Evolutionary conservation across 2,888 invertebrate genomes (phyloP).

Genomic region (Acleris laterana): DNA sequence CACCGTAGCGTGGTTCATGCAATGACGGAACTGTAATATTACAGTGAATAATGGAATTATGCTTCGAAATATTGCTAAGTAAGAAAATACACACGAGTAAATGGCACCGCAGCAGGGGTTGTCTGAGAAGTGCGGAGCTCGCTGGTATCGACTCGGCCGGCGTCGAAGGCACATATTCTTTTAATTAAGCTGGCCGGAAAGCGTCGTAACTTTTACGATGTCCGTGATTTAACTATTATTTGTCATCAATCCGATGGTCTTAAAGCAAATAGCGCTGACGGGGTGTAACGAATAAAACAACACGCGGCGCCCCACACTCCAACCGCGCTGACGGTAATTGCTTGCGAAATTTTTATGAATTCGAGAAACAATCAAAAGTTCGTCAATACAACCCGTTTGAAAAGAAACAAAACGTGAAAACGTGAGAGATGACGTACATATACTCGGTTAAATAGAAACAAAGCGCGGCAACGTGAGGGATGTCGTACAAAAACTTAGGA

Average conservation of each 20-base stretch:
- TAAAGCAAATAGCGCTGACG: slow-evolving; percentile 72
- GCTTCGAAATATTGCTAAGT: no score
- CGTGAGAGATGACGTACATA: background rate
- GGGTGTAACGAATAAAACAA: slow-evolving; percentile 57
- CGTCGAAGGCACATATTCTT: slow-evolving; percentile 77
- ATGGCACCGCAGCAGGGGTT: background rate
- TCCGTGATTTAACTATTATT: slow-evolving; percentile 83
- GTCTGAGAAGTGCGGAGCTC: slow-evolving; percentile 3
- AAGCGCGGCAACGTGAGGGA: no score
- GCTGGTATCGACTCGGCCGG: slow-evolving; percentile 39
- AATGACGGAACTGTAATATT: no score
- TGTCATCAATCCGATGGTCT: slow-evolving; percentile 82
- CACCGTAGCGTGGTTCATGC: no score
- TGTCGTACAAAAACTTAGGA: background rate
- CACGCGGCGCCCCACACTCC: slow-evolving; percentile 43
- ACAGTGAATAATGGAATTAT: no score
- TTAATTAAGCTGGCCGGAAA: slow-evolving; percentile 81
- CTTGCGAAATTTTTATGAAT: slow-evolving; percentile 17
- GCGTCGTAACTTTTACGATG: slow-evolving; percentile 80
- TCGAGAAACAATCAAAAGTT: background rate
- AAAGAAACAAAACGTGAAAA: background rate
- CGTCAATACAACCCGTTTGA: background rate
- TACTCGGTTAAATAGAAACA: no score
- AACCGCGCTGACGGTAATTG: slow-evolving; percentile 2
- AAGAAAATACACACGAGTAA: no score